Percentiles rank a stretch among this genome's conserved stretches.
phyloP scores from a whole-genome alignment of 1,140 invertebrate genomes.

The Riptortus pedestris region DNA sequence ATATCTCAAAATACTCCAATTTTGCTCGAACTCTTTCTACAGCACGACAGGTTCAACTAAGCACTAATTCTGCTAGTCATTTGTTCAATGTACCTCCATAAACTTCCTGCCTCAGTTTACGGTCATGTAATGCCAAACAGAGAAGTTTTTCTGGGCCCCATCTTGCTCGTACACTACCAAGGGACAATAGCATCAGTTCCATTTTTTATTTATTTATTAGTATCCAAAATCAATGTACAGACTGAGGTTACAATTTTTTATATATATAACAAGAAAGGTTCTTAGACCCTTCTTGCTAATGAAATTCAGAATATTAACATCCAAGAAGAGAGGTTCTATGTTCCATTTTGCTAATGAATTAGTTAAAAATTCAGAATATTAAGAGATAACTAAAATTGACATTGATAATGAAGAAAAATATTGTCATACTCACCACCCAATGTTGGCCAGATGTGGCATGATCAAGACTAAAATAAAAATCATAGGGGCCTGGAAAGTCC shows the following conservation, averaged over 20 bases:
- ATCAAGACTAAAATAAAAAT: not conserved
- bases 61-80: too few species aligned
- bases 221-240: not conserved
- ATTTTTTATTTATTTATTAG: not conserved
- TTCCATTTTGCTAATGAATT: not conserved
- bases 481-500: not conserved
- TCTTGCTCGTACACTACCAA: too few species aligned
- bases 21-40: too few species aligned
- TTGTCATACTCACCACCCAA: not conserved
- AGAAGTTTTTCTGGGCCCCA: too few species aligned
- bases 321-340: not conserved
- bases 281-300: not conserved
- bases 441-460: not conserved
- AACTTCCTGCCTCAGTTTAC: too few species aligned
- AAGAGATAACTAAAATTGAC: not conserved
- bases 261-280: not conserved
- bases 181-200: too few species aligned
- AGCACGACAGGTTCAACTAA: too few species aligned
- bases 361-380: not conserved
- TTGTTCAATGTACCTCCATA: too few species aligned
- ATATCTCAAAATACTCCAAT: too few species aligned
- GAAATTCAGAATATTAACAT: not conserved
- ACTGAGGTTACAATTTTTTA: not conserved
- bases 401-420: not conserved
- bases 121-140: too few species aligned